These are phyloP conservation scores for Pseudolaguvia tuberculata DNA, from an alignment of 2,113 vertebrate genomes.

Conservation along the genomic window DNA sequence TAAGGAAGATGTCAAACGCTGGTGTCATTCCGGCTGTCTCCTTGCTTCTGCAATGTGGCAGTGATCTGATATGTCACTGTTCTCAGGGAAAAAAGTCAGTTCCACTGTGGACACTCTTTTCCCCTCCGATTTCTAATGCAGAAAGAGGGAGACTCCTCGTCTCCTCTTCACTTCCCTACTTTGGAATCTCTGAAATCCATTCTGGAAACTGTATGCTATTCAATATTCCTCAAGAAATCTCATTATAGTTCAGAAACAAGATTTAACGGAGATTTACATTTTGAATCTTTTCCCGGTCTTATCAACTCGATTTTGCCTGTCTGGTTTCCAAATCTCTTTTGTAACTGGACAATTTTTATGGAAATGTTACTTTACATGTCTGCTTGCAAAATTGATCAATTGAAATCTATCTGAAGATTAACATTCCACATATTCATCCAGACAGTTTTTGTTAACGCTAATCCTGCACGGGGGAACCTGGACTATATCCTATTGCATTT, in stretches of 20 bases:
- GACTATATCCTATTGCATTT: too few relatives aligned
- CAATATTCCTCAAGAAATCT: conserved; percentile 69
- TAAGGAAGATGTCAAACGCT: conserved; percentile 57
- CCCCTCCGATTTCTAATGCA: conserved; percentile 44
- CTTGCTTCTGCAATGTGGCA: conserved; percentile 38
- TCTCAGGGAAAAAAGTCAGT: conserved; percentile 18
- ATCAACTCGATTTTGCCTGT: conserved; percentile 42
- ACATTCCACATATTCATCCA: not conserved
- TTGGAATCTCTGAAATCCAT: conserved; percentile 42
- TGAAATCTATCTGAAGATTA: not conserved
- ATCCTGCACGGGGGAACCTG: not conserved
- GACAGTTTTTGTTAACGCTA: not conserved
- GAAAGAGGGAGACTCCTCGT: conserved; percentile 38
- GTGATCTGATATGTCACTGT: conserved; percentile 39
- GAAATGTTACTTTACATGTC: conserved; percentile 1
- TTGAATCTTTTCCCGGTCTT: conserved; percentile 33
- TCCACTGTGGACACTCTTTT: conserved; percentile 27
- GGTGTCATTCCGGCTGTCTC: conserved; percentile 33
- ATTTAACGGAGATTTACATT: not conserved
- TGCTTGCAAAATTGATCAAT: not conserved
- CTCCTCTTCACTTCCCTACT: conserved; percentile 53
- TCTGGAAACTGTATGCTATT: conserved; percentile 49
- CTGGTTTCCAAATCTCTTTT: not conserved
- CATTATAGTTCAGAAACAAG: conserved; percentile 44
- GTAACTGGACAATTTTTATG: conserved; percentile 5